Percentiles rank a stretch among this genome's conserved stretches.
Conservation (phyloP, 2,888 invertebrate species). For the Drosophila neonasuta region DNA sequence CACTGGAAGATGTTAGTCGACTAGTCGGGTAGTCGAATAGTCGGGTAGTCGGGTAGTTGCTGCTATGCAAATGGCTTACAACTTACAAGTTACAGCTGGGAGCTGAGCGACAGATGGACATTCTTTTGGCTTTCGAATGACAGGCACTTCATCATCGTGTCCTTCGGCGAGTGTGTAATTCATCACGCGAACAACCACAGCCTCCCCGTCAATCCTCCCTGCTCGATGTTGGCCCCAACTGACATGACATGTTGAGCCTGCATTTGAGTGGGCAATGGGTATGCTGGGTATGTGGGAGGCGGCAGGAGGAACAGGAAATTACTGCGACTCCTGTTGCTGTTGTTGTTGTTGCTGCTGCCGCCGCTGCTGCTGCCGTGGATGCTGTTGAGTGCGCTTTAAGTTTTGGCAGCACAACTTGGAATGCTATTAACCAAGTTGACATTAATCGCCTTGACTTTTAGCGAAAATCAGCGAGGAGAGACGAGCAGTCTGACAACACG, state of each 20-base stretch:
- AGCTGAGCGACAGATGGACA: conserved; percentile 67
- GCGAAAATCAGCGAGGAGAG: conserved; percentile 1
- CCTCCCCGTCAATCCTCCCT: conserved; percentile 20
- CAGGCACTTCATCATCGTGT: conserved; percentile 77
- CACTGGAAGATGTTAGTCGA: too few relatives aligned
- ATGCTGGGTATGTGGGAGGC: background rate
- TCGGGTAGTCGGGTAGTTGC: conserved; percentile 26
- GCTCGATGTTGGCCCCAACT: background rate
- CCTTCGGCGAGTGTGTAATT: conserved; percentile 78
- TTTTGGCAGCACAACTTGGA: conserved; percentile 61
- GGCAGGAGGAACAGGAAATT: conserved; percentile 48
- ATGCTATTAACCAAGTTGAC: conserved; percentile 77
- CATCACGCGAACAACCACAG: conserved; percentile 78
- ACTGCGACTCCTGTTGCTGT: conserved; percentile 32
- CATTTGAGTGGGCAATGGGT: conserved; percentile 49
- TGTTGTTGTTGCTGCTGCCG: conserved; percentile 13
- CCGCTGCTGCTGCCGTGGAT: conserved; percentile 24
- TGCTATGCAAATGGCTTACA: conserved; percentile 73
- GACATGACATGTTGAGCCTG: conserved; percentile 76
- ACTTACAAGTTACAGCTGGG: conserved; percentile 38
- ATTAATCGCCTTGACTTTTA: conserved; percentile 72
- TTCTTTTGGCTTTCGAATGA: conserved; percentile 76
- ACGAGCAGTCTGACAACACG: background rate
- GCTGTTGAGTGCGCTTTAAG: conserved; percentile 58
- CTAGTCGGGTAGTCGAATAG: too few relatives aligned